Percentiles rank a stretch among this genome's conserved stretches.
These are phyloP conservation scores for Apantesis nais DNA, from an alignment of 2,888 invertebrate genomes.

Conservation along the genomic window DNA sequence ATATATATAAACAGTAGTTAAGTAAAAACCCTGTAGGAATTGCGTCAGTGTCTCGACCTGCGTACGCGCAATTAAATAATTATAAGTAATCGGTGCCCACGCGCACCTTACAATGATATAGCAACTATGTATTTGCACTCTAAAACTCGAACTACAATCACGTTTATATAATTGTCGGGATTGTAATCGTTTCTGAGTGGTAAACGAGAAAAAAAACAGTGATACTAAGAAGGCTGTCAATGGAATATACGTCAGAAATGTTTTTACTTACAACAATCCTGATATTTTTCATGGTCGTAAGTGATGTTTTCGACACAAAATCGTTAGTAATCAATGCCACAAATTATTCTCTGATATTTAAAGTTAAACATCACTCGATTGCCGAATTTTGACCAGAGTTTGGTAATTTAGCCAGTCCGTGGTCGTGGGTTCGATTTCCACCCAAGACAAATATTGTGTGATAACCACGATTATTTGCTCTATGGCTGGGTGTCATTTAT, in stretches of 20 bases:
- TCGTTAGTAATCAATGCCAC: neutral
- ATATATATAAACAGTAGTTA: slow-evolving; percentile 33
- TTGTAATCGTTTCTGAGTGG: neutral
- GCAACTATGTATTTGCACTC: slow-evolving; percentile 35
- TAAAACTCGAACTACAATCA: slow-evolving; percentile 37
- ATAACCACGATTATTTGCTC: too few species aligned
- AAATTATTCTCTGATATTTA: too few species aligned
- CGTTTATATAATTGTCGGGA: slow-evolving; percentile 15
- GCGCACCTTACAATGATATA: slow-evolving; percentile 46
- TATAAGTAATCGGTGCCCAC: slow-evolving; percentile 56
- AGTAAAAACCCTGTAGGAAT: slow-evolving; percentile 48
- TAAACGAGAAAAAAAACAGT: neutral
- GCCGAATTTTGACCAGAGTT: too few species aligned
- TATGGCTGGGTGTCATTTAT: too few species aligned
- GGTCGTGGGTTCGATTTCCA: too few species aligned
- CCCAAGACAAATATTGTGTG: too few species aligned
- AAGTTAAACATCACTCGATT: too few species aligned
- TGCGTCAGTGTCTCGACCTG: slow-evolving; percentile 54
- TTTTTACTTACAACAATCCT: neutral
- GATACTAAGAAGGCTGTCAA: neutral
- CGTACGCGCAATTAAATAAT: slow-evolving; percentile 61
- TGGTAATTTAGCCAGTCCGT: too few species aligned
- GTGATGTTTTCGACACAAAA: neutral
- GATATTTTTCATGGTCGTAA: too few species aligned
- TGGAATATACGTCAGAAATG: neutral